Percentiles rank a stretch among this genome's conserved stretches.
These are phyloP conservation scores for Trichomycterus rosablanca DNA, from an alignment of 2,113 vertebrate genomes.

Conservation along the genomic window DNA sequence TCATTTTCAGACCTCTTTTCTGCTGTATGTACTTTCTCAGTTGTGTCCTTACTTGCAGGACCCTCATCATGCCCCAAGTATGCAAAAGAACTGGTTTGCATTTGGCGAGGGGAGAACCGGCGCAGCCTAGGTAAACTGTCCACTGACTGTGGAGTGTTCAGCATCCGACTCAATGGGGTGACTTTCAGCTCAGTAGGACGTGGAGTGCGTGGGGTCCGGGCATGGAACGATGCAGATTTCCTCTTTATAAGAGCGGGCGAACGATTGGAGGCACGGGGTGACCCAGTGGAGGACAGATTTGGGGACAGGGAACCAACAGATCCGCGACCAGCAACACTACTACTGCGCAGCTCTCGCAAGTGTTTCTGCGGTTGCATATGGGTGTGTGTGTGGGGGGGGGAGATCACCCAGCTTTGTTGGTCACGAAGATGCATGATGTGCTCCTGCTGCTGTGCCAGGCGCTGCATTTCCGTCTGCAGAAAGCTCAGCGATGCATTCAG, in stretches of 20 bases:
- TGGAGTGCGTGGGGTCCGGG: slow-evolving; percentile 82
- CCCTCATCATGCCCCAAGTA: slow-evolving; percentile 81
- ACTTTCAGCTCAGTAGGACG: slow-evolving; percentile 89
- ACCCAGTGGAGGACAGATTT: slow-evolving; percentile 69
- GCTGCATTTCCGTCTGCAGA: slow-evolving; percentile 95
- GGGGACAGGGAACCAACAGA: slow-evolving; percentile 77
- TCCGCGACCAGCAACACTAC: slow-evolving; percentile 67
- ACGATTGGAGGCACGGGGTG: slow-evolving; percentile 72
- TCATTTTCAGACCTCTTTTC: slow-evolving; percentile 38
- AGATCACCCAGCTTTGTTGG: slow-evolving; percentile 87
- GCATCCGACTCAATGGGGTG: slow-evolving; percentile 84
- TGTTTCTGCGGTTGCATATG: slow-evolving; percentile 76
- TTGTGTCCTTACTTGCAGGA: slow-evolving; percentile 23
- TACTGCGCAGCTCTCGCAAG: slow-evolving; percentile 75
- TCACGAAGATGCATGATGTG: slow-evolving; percentile 93
- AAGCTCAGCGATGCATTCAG: slow-evolving; percentile 86
- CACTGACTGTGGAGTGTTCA: slow-evolving; percentile 88
- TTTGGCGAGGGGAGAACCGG: slow-evolving; percentile 84
- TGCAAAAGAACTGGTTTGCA: slow-evolving; percentile 83
- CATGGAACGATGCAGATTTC: slow-evolving; percentile 80
- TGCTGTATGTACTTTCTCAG: slow-evolving; percentile 22
- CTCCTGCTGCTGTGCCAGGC: slow-evolving; percentile 91
- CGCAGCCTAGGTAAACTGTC: slow-evolving; percentile 90
- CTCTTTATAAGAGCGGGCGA: slow-evolving; percentile 80
- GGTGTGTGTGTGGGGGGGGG: slow-evolving; percentile 69